A percentile compares a stretch with the other conserved stretches of the same genome.
phyloP scores from a whole-genome alignment of 2,113 vertebrate species.

The Neomonachus schauinslandi region DNA sequence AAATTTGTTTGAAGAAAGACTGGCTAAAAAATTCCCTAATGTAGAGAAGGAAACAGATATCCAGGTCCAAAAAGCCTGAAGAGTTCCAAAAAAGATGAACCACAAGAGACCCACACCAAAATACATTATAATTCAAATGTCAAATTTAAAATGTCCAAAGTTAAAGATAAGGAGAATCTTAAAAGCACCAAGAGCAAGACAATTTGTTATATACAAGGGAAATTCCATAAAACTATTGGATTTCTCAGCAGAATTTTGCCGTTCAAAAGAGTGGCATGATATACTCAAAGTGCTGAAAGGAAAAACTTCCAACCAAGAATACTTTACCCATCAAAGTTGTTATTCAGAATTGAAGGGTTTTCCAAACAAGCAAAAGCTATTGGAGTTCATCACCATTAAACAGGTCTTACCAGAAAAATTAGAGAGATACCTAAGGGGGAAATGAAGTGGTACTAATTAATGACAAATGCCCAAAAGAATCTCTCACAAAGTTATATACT shows the following conservation, averaged over 20 bases:
- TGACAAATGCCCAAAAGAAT: not conserved
- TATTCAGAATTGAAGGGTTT: not conserved
- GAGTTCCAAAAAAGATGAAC: not conserved
- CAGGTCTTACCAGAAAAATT: not conserved
- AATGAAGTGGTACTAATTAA: not conserved
- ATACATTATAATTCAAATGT: not conserved
- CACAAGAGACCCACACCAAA: not conserved
- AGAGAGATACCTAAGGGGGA: not conserved
- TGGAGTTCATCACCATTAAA: not conserved
- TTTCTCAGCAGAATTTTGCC: not conserved
- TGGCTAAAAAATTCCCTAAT: not conserved
- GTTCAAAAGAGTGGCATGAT: not conserved
- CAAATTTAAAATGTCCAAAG: not conserved
- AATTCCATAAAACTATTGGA: not conserved
- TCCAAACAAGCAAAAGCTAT: not conserved
- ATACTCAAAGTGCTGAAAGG: not conserved
- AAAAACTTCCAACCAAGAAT: not conserved
- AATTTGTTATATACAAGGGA: not conserved
- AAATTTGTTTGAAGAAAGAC: not conserved
- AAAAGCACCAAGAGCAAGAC: not conserved
- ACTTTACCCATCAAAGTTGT: not conserved
- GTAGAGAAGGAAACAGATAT: not conserved
- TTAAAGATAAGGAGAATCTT: not conserved
- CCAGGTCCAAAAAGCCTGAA: not conserved
- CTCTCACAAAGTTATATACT: not conserved